These are phyloP conservation scores for Oryzias sinensis DNA, from an alignment of 2,797 vertebrate species.

Conservation along the genomic window DNA sequence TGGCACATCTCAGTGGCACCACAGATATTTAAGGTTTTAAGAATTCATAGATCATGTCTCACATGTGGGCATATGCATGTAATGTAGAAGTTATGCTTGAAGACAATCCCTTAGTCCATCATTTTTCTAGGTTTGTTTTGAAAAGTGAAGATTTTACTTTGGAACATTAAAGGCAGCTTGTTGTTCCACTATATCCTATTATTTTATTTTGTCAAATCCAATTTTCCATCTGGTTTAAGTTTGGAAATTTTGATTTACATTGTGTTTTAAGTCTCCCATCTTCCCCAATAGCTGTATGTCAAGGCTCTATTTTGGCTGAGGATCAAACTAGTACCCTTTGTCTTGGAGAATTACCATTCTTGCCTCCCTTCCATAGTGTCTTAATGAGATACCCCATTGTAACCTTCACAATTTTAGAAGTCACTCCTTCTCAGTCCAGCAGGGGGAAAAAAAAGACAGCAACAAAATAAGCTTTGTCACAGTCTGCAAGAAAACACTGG, in stretches of 20 bases:
- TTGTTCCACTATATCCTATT: constrained; percentile 57
- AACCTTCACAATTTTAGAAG: constrained; percentile 79
- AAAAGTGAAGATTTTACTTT: constrained; percentile 1
- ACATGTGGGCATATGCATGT: constrained; percentile 9
- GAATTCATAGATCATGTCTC: constrained; percentile 35
- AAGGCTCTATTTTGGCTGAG: neutral
- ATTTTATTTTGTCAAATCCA: no score
- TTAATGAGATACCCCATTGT: constrained; percentile 75
- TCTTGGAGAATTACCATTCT: neutral
- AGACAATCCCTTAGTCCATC: neutral
- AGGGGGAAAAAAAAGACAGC: constrained; percentile 24
- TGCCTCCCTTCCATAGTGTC: neutral
- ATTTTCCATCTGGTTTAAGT: no score
- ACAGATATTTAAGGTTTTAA: constrained; percentile 31
- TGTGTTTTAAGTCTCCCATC: no score
- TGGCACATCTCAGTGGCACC: constrained; percentile 26
- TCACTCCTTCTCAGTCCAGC: constrained; percentile 72
- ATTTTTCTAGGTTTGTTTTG: constrained; percentile 4
- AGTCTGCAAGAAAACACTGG: constrained; percentile 76
- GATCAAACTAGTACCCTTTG: neutral
- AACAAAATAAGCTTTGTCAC: constrained; percentile 70
- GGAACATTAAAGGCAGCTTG: constrained; percentile 7
- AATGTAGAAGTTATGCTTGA: constrained; percentile 9
- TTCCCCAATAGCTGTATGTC: no score
- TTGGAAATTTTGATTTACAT: no score